Base-by-base conservation (phyloP, 1,140 invertebrate genomes). In the Sarcophaga bullata region DNA sequence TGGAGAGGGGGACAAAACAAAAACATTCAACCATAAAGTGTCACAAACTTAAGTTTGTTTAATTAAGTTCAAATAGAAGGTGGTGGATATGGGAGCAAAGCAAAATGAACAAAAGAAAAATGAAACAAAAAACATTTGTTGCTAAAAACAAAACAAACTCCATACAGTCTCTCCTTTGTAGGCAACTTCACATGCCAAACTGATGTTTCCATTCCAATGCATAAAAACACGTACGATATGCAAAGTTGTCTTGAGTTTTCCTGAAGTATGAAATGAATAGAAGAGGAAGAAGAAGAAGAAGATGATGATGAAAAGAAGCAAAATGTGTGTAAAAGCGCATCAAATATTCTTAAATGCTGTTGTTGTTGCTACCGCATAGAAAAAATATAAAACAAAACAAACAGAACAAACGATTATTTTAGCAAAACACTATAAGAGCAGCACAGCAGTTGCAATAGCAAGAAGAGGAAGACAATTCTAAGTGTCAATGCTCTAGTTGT, bases 401-500 rank as follows among this genome's bases (percentile, higher is more conserved):
- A 37, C 25, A 37, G 1, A 68, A 68, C 6, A 25, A 17, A 25
- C 50, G n/a, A 58, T n/a, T 13, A n/a, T n/a, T 58, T 46, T 15
- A 73, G 37, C 13, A 76, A n/a, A 17, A 76, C 8, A 52, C 6
- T 19, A 37, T 52, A 78, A 19, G 3, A 50, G 50, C n/a, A 50
- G 50, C 48, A 50, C 10, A 52, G 48, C 48, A 78, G 25, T 25
- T 19, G 62, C 62, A 17, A 17, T n/a, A 15, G 13, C 19, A 72
- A 17, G 62, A 72, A 17, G 37, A 19, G 48, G 48, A 78, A 25
- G 75, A 19, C 48, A 78, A 17, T n/a, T 19, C n/a, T n/a, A 78
- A 78, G 49, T 50, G 75, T 78, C 75, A 78, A 50, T 78, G 75
- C 75, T 78, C 75, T 52, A 78, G 9, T 52, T 78, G 75, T 25